Conservation (phyloP, 2,113 vertebrate species). For the Myotis brandtii region DNA sequence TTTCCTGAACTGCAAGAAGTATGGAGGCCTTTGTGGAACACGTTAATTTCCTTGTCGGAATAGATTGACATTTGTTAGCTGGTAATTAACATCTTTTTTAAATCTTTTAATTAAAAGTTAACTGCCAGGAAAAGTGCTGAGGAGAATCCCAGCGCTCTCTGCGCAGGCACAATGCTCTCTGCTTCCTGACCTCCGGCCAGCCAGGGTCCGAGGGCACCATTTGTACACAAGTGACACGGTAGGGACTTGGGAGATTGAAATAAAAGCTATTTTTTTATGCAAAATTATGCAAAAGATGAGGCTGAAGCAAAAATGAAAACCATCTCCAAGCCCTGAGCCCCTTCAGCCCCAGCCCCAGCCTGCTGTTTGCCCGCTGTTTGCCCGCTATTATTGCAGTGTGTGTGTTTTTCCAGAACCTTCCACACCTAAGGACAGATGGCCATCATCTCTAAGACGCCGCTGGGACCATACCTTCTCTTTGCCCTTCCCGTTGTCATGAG, state of each 20-base stretch:
- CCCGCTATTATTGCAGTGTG: not conserved
- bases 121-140: conserved; percentile 42
- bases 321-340: too few species aligned
- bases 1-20: conserved; percentile 76
- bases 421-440: not conserved
- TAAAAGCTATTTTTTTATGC: conserved; percentile 45
- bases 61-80: conserved; percentile 81
- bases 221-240: not conserved
- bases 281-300: not conserved
- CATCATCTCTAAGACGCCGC: not conserved
- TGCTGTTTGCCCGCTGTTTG: too few species aligned
- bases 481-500: not conserved
- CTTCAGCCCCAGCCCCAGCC: too few species aligned
- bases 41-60: conserved; percentile 77
- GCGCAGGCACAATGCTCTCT: not conserved
- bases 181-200: not conserved
- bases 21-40: conserved; percentile 66
- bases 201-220: not conserved
- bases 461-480: not conserved
- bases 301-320: not conserved
- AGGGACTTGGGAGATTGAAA: not conserved
- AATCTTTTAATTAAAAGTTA: conserved; percentile 82
- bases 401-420: not conserved
- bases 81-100: conserved; percentile 82
- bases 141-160: not conserved